These are phyloP conservation scores for Mormyrops boulengeri DNA, from an alignment of 2,797 vertebrate genomes.

Conservation along the genomic window DNA sequence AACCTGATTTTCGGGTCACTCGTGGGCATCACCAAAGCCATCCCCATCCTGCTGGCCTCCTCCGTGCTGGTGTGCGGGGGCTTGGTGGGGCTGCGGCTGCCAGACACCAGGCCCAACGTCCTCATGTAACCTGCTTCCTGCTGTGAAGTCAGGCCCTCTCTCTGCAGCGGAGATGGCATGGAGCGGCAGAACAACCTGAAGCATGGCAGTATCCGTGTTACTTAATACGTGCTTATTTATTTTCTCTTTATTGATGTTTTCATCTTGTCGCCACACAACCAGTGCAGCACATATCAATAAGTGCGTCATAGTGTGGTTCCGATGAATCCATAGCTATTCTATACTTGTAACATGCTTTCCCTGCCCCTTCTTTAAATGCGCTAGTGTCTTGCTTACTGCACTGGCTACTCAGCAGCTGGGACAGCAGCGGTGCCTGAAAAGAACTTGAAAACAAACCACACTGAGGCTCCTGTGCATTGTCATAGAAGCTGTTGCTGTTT, in stretches of 20 bases:
- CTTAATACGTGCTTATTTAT: background rate
- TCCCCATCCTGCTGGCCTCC: conserved; percentile 92
- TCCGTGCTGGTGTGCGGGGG: conserved; percentile 86
- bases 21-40: conserved; percentile 87
- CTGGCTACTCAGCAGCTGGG: background rate
- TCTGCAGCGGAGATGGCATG: background rate
- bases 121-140: background rate
- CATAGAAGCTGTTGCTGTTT: background rate
- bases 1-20: conserved; percentile 95
- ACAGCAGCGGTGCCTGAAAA: background rate
- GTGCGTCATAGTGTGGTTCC: background rate
- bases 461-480: background rate
- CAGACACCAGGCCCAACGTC: conserved; percentile 85
- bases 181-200: background rate
- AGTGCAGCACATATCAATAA: background rate
- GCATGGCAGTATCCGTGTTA: background rate
- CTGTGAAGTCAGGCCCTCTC: background rate
- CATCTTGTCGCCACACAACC: background rate
- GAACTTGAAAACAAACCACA: background rate
- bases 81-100: conserved; percentile 86
- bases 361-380: background rate
- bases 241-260: background rate
- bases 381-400: background rate
- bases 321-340: background rate
- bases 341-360: background rate